A percentile compares a stretch with the other conserved stretches of the same genome.
Evolutionary conservation across 2,797 vertebrate species (phyloP).

Genomic region (Novumbra hubbsi): DNA sequence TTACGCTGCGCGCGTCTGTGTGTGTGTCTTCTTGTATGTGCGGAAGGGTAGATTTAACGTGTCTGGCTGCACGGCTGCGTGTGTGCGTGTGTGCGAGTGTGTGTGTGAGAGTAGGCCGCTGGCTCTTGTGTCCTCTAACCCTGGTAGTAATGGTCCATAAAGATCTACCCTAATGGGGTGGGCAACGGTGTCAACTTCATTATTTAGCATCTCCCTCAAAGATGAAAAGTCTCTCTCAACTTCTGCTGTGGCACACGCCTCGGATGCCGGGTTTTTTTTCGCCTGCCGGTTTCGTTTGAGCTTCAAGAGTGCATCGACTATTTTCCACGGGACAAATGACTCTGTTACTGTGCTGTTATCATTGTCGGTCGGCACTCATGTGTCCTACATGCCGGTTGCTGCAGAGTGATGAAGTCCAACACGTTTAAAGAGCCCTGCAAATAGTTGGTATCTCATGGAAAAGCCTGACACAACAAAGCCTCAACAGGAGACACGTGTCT

Average conservation of each 20-base stretch:
- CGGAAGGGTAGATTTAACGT: background rate
- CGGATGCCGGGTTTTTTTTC: background rate
- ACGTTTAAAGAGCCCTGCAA: background rate
- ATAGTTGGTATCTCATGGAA: background rate
- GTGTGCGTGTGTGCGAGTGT: constrained; percentile 31
- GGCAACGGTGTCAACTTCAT: constrained; percentile 76
- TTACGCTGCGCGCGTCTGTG: background rate
- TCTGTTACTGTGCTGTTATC: constrained; percentile 39
- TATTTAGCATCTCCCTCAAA: constrained; percentile 72
- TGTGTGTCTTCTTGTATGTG: background rate
- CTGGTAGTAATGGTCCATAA: constrained; percentile 77
- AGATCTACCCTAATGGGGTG: constrained; percentile 76
- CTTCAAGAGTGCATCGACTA: background rate
- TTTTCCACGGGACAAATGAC: background rate
- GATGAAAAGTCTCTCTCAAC: constrained; percentile 55
- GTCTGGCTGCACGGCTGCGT: constrained; percentile 17
- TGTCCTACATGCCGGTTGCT: constrained; percentile 1
- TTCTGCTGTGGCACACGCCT: constrained; percentile 38
- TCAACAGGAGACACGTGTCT: constrained; percentile 11
- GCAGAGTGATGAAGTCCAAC: constrained; percentile 6
- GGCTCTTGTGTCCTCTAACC: constrained; percentile 75
- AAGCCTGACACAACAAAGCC: constrained; percentile 8
- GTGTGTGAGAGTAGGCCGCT: constrained; percentile 42
- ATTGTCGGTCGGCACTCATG: too few relatives aligned
- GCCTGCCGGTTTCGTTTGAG: background rate